Percentiles rank a stretch among this genome's conserved stretches.
phyloP scores from a whole-genome alignment of 2,888 invertebrate genomes.

The Dryadula phaetusa region DNA sequence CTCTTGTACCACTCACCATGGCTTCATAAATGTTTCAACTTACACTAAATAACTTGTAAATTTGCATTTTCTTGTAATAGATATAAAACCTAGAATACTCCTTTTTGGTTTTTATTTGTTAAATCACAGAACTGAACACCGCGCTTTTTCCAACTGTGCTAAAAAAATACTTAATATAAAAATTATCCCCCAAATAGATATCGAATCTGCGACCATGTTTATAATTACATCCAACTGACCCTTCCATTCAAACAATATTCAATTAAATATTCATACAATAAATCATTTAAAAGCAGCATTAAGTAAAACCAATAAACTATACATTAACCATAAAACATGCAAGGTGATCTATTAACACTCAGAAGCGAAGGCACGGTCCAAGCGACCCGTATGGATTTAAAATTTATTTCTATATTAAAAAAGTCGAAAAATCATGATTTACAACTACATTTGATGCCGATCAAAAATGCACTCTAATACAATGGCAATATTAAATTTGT shows the following conservation, averaged over 20 bases:
- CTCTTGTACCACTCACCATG: too few species aligned
- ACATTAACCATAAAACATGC: conserved; percentile 26
- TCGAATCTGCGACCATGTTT: too few species aligned
- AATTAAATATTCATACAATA: conserved; percentile 3
- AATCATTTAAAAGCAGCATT: conserved; percentile 15
- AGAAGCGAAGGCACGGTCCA: conserved; percentile 68
- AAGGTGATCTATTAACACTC: conserved; percentile 71
- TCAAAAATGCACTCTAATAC: conserved; percentile 32
- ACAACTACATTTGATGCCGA: conserved; percentile 33
- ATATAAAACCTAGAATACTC: too few species aligned
- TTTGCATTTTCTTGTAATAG: too few species aligned
- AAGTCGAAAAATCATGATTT: conserved; percentile 42
- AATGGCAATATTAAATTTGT: conserved; percentile 40
- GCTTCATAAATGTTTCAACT: too few species aligned
- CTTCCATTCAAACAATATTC: conserved; percentile 9
- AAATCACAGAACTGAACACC: too few species aligned
- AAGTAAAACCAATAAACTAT: conserved; percentile 27
- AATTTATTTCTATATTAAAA: conserved; percentile 70
- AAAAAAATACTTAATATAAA: too few species aligned
- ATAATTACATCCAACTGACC: too few species aligned
- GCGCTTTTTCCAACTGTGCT: too few species aligned
- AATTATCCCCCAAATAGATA: neutral
- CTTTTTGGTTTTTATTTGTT: too few species aligned
- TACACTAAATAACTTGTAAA: too few species aligned
- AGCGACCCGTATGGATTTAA: conserved; percentile 69